Evolutionary conservation across 2,888 invertebrate genomes (phyloP).

Genomic region (Toxonevra muliebris): DNA sequence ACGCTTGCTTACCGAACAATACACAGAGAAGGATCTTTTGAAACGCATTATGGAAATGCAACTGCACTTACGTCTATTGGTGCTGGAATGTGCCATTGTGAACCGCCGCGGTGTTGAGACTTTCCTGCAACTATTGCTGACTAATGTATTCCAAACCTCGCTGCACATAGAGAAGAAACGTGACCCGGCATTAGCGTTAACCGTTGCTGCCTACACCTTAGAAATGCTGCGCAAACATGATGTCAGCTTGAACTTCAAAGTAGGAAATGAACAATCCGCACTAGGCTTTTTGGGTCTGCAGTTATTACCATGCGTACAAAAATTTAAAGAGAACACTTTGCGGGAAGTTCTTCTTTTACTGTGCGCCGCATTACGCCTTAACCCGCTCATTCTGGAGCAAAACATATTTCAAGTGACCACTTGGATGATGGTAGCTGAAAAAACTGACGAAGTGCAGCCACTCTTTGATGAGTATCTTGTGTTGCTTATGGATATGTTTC

Average conservation of each 20-base stretch:
- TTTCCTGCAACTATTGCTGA: slow-evolving; percentile 33
- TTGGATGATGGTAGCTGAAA: slow-evolving; percentile 52
- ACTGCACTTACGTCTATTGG: slow-evolving; percentile 48
- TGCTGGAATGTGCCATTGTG: slow-evolving; percentile 50
- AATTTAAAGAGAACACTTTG: slow-evolving; percentile 41
- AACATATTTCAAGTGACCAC: slow-evolving; percentile 53
- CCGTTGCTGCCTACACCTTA: slow-evolving; percentile 46
- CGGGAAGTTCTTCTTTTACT: slow-evolving; percentile 53
- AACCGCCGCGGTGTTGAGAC: slow-evolving; percentile 44
- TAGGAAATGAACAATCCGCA: slow-evolving; percentile 15
- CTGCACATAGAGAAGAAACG: not conserved
- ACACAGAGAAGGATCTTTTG: slow-evolving; percentile 27
- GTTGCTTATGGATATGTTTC: slow-evolving; percentile 59
- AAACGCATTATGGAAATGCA: slow-evolving; percentile 41
- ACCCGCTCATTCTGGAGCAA: slow-evolving; percentile 59
- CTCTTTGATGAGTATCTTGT: slow-evolving; percentile 56
- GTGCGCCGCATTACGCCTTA: slow-evolving; percentile 54
- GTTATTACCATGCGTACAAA: slow-evolving; percentile 38
- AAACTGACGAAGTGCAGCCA: slow-evolving; percentile 41
- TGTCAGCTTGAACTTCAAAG: slow-evolving; percentile 47
- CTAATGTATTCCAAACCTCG: slow-evolving; percentile 24
- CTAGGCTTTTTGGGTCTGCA: slow-evolving; percentile 41
- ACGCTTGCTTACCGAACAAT: slow-evolving; percentile 39
- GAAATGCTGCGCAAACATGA: slow-evolving; percentile 56
- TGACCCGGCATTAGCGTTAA: slow-evolving; percentile 39